A percentile compares a stretch with the other conserved stretches of the same genome.
Evolutionary conservation across 2,888 invertebrate species (phyloP).

Genomic region (Metacarcinus magister): DNA sequence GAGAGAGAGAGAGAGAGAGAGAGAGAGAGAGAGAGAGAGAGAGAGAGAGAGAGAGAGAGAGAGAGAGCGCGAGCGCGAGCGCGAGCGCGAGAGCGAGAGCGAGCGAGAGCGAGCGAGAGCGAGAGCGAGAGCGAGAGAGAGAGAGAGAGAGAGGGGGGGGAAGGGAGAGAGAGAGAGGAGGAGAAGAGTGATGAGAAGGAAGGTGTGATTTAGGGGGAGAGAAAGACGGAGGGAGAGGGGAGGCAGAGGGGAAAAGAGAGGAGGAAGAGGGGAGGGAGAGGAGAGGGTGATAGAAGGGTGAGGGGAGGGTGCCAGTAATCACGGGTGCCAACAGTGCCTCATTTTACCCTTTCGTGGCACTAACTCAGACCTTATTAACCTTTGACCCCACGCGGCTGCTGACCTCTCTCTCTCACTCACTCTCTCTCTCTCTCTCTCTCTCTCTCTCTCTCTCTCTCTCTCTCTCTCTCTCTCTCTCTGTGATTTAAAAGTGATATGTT

Average conservation of each 20-base stretch:
- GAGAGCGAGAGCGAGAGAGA: too few species aligned
- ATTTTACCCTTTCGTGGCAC: slow-evolving; percentile 45
- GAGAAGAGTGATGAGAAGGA: background rate
- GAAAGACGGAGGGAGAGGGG: background rate
- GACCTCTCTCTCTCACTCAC: background rate
- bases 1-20: too few species aligned
- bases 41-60: background rate
- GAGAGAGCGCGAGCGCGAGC: too few species aligned
- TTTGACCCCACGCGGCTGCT: background rate
- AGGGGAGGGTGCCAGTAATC: background rate
- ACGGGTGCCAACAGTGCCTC: slow-evolving; percentile 48
- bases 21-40: too few species aligned
- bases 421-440: slow-evolving; percentile 50
- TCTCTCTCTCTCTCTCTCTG: background rate
- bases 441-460: slow-evolving; percentile 35
- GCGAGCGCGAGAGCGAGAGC: too few species aligned
- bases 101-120: too few species aligned
- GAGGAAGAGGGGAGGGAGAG: background rate
- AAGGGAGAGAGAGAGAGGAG: background rate
- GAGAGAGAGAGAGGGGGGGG: background rate
- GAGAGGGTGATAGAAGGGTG: background rate
- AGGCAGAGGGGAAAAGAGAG: background rate
- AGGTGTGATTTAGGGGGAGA: background rate
- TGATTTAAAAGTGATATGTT: background rate
- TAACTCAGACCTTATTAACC: slow-evolving; percentile 48